A percentile compares a stretch with the other conserved stretches of the same genome.
Evolutionary conservation across 2,113 vertebrate genomes (phyloP).

Genomic region (Mobula hypostoma): DNA sequence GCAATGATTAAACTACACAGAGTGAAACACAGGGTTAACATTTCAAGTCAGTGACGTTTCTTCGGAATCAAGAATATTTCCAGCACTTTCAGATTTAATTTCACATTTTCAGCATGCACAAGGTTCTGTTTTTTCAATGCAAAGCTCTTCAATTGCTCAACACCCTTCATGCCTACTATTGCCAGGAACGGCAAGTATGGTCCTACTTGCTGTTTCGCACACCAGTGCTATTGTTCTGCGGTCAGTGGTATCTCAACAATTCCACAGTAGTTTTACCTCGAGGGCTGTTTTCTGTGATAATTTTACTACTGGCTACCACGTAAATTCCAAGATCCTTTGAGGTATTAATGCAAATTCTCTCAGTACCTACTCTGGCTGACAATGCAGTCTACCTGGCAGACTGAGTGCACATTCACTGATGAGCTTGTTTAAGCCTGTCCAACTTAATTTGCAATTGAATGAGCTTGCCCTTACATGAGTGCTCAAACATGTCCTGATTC

Average conservation of each 20-base stretch:
- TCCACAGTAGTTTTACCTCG: neutral
- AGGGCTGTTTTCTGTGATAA: neutral
- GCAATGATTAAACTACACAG: neutral
- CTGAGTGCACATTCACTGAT: neutral
- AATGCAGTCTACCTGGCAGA: neutral
- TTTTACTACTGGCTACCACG: neutral
- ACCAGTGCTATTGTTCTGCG: neutral
- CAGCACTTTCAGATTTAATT: no score
- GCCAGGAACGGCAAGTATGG: neutral
- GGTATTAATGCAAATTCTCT: neutral
- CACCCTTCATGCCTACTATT: neutral
- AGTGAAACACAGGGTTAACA: neutral
- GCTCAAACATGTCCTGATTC: neutral
- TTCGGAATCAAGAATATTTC: neutral
- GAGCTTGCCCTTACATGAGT: slow-evolving; percentile 11
- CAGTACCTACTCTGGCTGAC: neutral
- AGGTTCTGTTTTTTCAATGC: neutral
- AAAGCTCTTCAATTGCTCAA: neutral
- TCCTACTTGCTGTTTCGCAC: neutral
- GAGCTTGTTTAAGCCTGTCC: neutral
- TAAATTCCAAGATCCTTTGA: neutral
- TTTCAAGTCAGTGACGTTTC: neutral
- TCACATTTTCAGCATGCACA: neutral
- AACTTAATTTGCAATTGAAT: neutral
- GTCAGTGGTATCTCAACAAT: neutral